Conservation (phyloP, 2,113 vertebrate species). For the Pycnonotus jocosus region DNA sequence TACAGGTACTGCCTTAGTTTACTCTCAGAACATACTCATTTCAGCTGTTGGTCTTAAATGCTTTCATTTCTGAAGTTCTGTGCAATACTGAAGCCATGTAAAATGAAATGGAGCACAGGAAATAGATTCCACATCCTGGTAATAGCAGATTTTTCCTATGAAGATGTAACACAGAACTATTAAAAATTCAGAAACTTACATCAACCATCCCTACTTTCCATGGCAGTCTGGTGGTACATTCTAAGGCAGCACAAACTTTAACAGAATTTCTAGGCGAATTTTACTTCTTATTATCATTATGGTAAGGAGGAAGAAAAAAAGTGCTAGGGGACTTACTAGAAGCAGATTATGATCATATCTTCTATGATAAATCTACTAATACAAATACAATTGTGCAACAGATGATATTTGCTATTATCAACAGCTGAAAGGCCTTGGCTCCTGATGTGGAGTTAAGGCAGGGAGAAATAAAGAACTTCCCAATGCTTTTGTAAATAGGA, state of each 20-base stretch:
- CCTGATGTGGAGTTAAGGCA: not conserved
- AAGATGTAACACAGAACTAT: not conserved
- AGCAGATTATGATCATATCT: not conserved
- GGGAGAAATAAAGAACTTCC: not conserved
- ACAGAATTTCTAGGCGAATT: not conserved
- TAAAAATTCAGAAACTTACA: not conserved
- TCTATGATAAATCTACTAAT: not conserved
- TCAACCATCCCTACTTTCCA: not conserved
- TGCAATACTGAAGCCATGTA: not conserved
- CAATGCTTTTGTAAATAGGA: not conserved
- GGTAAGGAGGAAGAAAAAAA: not conserved
- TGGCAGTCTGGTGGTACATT: not conserved
- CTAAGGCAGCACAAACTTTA: not conserved
- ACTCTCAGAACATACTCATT: not conserved
- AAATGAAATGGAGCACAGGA: not conserved
- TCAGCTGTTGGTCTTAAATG: not conserved
- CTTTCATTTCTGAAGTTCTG: not conserved
- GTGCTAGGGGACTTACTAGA: not conserved
- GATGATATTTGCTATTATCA: not conserved
- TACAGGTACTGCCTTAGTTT: not conserved
- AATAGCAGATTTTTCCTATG: not conserved
- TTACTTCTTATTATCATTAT: not conserved
- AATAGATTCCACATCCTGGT: not conserved
- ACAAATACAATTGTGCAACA: not conserved
- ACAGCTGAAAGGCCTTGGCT: not conserved